Conservation (phyloP, 2,888 invertebrate genomes). For the Limulus polyphemus region DNA sequence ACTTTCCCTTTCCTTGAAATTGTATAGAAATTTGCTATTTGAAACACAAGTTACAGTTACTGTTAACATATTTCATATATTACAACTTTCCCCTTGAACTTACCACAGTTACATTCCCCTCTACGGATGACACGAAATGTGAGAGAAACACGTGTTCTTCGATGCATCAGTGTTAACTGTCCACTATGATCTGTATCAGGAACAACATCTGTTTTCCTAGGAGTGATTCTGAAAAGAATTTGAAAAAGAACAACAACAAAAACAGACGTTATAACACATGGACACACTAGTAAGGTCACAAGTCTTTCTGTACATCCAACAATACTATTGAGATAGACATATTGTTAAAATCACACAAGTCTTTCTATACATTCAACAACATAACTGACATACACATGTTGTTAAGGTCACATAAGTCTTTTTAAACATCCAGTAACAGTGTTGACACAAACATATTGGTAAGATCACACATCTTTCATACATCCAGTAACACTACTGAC, state of each 20-base stretch:
- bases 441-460: no score
- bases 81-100: background rate
- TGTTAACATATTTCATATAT: no score
- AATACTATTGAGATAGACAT: background rate
- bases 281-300: background rate
- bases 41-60: no score
- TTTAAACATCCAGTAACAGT: no score
- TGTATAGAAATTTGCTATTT: no score
- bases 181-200: conserved; percentile 39
- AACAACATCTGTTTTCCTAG: conserved; percentile 63
- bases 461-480: no score
- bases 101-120: conserved; percentile 49
- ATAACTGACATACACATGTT: no score
- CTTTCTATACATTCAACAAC: no score
- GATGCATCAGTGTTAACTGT: conserved; percentile 45
- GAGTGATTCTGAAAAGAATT: conserved; percentile 49
- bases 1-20: no score
- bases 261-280: background rate
- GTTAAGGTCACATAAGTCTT: no score
- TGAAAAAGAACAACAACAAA: conserved; percentile 4
- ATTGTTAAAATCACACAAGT: no score
- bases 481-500: no score
- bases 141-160: conserved; percentile 59
- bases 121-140: conserved; percentile 59
- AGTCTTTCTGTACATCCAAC: background rate